These are phyloP conservation scores for Ctenicera cuprea DNA, from an alignment of 2,888 invertebrate genomes.

Conservation along the genomic window DNA sequence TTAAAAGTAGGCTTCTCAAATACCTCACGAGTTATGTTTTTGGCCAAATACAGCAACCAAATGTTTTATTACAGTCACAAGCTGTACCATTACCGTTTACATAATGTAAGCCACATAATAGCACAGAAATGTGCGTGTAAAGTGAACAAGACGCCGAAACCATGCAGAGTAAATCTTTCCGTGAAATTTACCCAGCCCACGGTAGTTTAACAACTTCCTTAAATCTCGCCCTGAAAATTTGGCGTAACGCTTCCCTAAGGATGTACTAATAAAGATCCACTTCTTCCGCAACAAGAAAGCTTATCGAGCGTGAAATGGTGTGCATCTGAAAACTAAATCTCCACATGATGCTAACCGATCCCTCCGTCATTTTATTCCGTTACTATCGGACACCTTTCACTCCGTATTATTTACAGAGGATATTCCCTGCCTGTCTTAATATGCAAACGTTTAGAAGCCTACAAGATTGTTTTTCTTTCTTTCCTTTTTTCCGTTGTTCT, in stretches of 20 bases:
- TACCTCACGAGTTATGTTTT: not conserved
- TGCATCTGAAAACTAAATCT: conserved; percentile 38
- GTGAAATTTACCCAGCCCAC: conserved; percentile 34
- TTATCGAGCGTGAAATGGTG: conserved; percentile 46
- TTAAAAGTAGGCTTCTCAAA: too few species aligned
- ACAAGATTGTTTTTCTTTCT: not conserved
- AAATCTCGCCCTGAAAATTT: conserved; percentile 47
- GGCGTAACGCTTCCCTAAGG: conserved; percentile 47
- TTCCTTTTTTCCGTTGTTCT: too few species aligned
- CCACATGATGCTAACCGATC: conserved; percentile 32
- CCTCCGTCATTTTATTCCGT: conserved; percentile 29
- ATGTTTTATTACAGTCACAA: not conserved
- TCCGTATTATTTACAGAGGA: conserved; percentile 14
- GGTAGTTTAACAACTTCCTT: conserved; percentile 46
- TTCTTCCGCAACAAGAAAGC: conserved; percentile 43
- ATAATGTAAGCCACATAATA: conserved; percentile 15
- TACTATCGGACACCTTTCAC: conserved; percentile 29
- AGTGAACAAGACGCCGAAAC: conserved; percentile 1
- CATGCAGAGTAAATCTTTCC: conserved; percentile 29
- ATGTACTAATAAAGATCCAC: conserved; percentile 50
- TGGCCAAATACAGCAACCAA: not conserved
- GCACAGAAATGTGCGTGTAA: conserved; percentile 12
- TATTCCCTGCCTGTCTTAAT: not conserved
- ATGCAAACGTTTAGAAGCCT: not conserved
- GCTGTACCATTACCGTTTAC: not conserved